Conservation (phyloP, 2,888 invertebrate genomes). For the Agriopis leucophaearia region DNA sequence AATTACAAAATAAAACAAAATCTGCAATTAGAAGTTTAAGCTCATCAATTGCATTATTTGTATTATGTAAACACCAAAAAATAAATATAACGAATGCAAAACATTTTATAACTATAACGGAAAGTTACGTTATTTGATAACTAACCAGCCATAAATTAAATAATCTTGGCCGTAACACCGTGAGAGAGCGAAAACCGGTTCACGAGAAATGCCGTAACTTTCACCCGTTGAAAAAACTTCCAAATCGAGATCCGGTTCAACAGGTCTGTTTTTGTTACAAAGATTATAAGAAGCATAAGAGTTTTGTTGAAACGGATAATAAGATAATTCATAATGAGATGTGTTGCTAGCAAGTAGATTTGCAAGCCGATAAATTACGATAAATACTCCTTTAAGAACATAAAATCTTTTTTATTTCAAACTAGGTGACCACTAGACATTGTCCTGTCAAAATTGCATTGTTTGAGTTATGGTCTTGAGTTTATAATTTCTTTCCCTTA, state of each 20-base stretch:
- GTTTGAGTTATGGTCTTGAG: no score
- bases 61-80: slow-evolving; percentile 12
- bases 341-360: neutral
- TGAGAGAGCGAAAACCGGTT: slow-evolving; percentile 71
- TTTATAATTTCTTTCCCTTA: no score
- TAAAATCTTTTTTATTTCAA: no score
- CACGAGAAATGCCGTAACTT: slow-evolving; percentile 70
- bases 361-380: neutral
- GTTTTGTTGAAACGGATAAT: slow-evolving; percentile 30
- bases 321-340: neutral
- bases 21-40: neutral
- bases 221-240: slow-evolving; percentile 71
- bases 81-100: slow-evolving; percentile 31
- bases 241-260: slow-evolving; percentile 73
- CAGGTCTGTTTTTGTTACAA: slow-evolving; percentile 48
- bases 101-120: slow-evolving; percentile 7
- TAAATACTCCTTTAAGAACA: no score
- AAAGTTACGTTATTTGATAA: slow-evolving; percentile 38
- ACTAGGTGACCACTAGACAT: no score
- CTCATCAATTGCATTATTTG: slow-evolving; percentile 20
- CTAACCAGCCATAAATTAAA: slow-evolving; percentile 63
- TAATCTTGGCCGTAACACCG: slow-evolving; percentile 70
- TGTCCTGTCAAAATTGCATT: no score
- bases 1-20: slow-evolving; percentile 7
- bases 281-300: slow-evolving; percentile 50